Conservation (phyloP, 2,888 invertebrate species). For the Epistrophe eligans region DNA sequence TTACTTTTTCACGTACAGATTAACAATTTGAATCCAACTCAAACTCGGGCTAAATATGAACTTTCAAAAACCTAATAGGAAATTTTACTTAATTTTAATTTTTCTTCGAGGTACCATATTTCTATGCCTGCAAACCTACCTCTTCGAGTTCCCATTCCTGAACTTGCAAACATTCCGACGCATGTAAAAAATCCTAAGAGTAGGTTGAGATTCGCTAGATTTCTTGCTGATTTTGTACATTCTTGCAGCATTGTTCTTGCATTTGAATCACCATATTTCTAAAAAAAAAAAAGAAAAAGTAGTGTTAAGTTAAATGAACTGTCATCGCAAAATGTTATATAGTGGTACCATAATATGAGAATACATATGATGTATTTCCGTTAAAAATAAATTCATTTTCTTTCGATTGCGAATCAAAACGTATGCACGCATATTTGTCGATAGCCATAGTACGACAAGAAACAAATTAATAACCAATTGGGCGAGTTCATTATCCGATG, state of each 20-base stretch:
- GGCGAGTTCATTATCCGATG: constrained; percentile 42
- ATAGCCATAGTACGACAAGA: constrained; percentile 45
- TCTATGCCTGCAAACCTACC: not conserved
- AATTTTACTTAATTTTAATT: too few relatives aligned
- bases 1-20: too few relatives aligned
- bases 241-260: constrained; percentile 24
- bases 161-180: constrained; percentile 48
- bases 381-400: constrained; percentile 48
- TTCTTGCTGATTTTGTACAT: constrained; percentile 58
- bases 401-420: constrained; percentile 53
- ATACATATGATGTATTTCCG: constrained; percentile 53
- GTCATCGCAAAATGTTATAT: too few relatives aligned
- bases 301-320: not conserved
- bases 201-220: constrained; percentile 37
- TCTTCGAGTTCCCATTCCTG: constrained; percentile 41
- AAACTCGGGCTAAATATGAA: too few relatives aligned
- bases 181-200: constrained; percentile 48
- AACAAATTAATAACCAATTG: constrained; percentile 53
- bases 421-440: constrained; percentile 45
- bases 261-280: constrained; percentile 48
- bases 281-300: not conserved
- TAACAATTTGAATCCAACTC: too few relatives aligned
- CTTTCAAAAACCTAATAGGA: too few relatives aligned
- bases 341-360: constrained; percentile 43
- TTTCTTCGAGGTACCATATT: too few relatives aligned